phyloP scores from a whole-genome alignment of 2,113 vertebrate genomes.

The Lynx canadensis region DNA sequence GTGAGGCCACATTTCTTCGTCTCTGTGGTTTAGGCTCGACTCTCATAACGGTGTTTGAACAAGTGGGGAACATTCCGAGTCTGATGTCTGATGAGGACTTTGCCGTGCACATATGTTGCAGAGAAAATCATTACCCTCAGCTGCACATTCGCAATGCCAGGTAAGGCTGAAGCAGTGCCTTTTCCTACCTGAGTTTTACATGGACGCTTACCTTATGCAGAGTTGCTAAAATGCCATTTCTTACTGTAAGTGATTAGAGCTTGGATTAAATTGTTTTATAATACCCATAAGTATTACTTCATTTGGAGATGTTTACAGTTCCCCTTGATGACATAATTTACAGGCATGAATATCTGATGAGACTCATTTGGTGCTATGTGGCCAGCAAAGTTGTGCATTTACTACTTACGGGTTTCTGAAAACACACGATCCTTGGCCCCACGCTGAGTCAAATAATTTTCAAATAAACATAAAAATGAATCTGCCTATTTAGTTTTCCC shows the following conservation, averaged over 20 bases:
- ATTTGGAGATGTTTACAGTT: background rate
- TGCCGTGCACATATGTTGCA: constrained; percentile 84
- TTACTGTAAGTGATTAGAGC: background rate
- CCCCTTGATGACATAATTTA: background rate
- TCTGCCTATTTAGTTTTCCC: background rate
- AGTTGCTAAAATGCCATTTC: background rate
- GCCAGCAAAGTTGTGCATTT: background rate
- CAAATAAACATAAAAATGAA: background rate
- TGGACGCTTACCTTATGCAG: background rate
- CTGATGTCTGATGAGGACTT: constrained; percentile 60
- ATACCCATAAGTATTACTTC: background rate
- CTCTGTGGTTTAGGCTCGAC: constrained; percentile 82
- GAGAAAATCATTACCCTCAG: constrained; percentile 84
- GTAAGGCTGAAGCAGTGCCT: constrained; percentile 77
- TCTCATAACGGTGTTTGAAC: constrained; percentile 87
- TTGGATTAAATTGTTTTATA: background rate
- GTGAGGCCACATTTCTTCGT: constrained; percentile 19
- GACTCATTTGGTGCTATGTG: background rate
- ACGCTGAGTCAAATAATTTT: background rate
- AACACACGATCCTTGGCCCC: background rate
- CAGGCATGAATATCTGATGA: background rate
- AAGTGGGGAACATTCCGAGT: constrained; percentile 69
- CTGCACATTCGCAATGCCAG: constrained; percentile 90
- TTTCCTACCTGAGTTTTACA: background rate
- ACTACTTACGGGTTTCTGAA: background rate